phyloP scores from a whole-genome alignment of 1,140 invertebrate species.

The Trichogramma pretiosum region DNA sequence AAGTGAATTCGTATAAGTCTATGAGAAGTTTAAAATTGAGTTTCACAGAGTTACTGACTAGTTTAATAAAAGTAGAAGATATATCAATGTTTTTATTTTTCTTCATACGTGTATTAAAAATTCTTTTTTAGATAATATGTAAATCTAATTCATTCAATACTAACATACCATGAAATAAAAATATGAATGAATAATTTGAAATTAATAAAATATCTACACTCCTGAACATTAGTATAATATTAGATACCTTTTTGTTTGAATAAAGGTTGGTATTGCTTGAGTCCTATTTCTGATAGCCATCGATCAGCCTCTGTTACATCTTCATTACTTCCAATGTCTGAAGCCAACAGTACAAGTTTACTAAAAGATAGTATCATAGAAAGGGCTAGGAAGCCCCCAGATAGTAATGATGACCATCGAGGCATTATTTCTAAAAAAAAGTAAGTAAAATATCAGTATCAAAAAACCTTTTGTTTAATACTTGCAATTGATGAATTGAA shows the following conservation, averaged over 20 bases:
- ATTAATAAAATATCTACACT: background rate
- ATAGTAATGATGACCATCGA: slow-evolving; percentile 44
- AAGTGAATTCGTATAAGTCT: too few relatives aligned
- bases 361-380: slow-evolving; percentile 42
- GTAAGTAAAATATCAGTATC: too few relatives aligned
- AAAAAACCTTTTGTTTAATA: too few relatives aligned
- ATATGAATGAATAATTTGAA: background rate
- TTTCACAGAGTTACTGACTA: background rate
- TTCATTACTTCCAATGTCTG: slow-evolving; percentile 40
- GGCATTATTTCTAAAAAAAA: slow-evolving; percentile 36
- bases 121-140: too few relatives aligned
- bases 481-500: too few relatives aligned
- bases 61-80: background rate
- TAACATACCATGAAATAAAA: background rate
- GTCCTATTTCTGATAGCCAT: slow-evolving; percentile 62
- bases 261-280: slow-evolving; percentile 56
- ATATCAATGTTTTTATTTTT: too few relatives aligned
- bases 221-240: background rate
- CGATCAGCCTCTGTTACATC: slow-evolving; percentile 55
- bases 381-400: slow-evolving; percentile 41
- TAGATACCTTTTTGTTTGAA: slow-evolving; percentile 60
- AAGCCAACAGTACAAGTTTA: slow-evolving; percentile 40
- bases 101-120: too few relatives aligned
- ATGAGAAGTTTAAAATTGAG: too few relatives aligned
- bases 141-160: background rate